Percentiles rank a stretch among this genome's conserved stretches.
Conservation (phyloP, 2,113 vertebrate genomes). For the Mixornis gularis region DNA sequence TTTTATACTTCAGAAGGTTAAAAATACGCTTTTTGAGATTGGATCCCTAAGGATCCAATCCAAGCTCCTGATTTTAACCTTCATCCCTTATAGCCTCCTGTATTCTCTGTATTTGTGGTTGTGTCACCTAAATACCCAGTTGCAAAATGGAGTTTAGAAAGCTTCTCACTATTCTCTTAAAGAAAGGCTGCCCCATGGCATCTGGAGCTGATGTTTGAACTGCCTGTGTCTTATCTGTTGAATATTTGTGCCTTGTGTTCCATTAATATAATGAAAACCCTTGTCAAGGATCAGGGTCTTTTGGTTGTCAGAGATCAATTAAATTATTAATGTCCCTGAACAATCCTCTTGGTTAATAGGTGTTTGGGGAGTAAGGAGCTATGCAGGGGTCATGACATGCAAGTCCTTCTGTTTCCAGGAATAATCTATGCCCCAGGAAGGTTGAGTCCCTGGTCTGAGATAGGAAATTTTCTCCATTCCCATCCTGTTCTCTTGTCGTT, state of each 20-base stretch:
- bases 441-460: not conserved
- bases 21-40: not conserved
- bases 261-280: not conserved
- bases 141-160: not conserved
- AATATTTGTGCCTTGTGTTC: not conserved
- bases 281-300: not conserved
- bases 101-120: not conserved
- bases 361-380: not conserved
- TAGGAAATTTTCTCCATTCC: not conserved
- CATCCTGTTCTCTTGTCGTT: not conserved
- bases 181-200: not conserved
- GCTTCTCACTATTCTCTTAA: not conserved
- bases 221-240: not conserved
- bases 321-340: not conserved
- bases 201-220: not conserved
- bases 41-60: not conserved
- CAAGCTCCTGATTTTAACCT: not conserved
- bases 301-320: not conserved
- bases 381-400: not conserved
- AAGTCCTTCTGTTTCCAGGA: not conserved
- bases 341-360: not conserved
- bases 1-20: not conserved
- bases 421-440: not conserved
- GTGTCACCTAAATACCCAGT: not conserved
- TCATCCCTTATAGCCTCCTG: not conserved